Evolutionary conservation across 2,113 vertebrate species (phyloP).

Genomic region (Myiozetetes cayanensis): DNA sequence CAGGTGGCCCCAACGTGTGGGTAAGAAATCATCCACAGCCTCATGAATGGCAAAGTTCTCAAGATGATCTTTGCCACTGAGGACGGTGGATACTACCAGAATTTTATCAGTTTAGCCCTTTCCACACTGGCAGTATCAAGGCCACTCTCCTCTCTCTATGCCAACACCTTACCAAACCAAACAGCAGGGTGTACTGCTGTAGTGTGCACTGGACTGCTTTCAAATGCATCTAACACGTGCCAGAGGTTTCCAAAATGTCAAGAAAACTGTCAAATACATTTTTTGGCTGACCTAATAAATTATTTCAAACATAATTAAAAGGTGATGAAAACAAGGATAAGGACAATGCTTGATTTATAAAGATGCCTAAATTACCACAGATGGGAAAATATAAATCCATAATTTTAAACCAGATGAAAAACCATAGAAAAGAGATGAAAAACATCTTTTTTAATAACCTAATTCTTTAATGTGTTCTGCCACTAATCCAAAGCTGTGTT

Average conservation of each 20-base stretch:
- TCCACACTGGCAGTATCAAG: neutral
- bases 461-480: neutral
- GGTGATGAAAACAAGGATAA: neutral
- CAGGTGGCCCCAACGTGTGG: neutral
- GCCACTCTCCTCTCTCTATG: neutral
- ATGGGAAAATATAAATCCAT: neutral
- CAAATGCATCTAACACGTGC: neutral
- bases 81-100: neutral
- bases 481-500: neutral
- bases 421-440: neutral
- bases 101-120: neutral
- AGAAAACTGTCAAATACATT: neutral
- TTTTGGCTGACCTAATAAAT: neutral
- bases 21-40: neutral
- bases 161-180: neutral
- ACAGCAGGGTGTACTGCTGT: neutral
- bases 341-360: neutral
- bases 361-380: neutral
- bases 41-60: neutral
- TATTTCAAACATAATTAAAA: neutral
- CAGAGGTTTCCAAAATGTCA: neutral
- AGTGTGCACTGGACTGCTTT: neutral
- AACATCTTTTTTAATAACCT: neutral
- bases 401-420: neutral
- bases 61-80: neutral